Evolutionary conservation across 2,113 vertebrate genomes (phyloP).

Genomic region (Cyanistes caeruleus): DNA sequence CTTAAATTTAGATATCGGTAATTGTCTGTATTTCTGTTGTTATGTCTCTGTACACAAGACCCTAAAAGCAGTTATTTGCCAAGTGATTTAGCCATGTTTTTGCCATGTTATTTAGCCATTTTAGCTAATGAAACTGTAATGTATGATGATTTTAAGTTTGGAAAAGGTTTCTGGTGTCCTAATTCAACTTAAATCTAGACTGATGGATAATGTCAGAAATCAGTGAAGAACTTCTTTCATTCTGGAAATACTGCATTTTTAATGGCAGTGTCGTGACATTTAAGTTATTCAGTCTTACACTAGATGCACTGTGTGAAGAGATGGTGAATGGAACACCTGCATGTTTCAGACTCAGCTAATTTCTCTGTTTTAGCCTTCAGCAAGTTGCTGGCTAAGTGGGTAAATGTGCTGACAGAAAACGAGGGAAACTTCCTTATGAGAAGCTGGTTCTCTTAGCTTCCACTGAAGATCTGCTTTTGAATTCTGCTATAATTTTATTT

Average conservation of each 20-base stretch:
- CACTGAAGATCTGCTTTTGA: not conserved
- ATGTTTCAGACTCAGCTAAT: not conserved
- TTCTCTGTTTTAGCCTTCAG: not conserved
- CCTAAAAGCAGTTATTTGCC: not conserved
- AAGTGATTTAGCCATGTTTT: too few relatives aligned
- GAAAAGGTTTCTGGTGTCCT: not conserved
- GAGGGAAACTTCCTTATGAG: not conserved
- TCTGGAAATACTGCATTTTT: not conserved
- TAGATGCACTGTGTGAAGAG: not conserved
- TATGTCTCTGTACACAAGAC: not conserved
- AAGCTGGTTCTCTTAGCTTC: not conserved
- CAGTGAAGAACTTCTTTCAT: not conserved
- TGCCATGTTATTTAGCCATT: not conserved
- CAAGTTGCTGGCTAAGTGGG: not conserved
- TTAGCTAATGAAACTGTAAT: not conserved
- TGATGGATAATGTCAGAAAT: not conserved
- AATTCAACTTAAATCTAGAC: not conserved
- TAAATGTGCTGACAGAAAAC: not conserved
- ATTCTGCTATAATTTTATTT: not conserved
- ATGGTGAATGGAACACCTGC: not conserved
- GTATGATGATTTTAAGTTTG: not conserved
- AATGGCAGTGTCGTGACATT: not conserved
- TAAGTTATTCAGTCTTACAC: not conserved
- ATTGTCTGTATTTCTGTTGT: not conserved
- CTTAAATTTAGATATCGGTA: not conserved